Base-by-base conservation (phyloP, 2,113 vertebrate genomes). In the Theropithecus gelada region DNA sequence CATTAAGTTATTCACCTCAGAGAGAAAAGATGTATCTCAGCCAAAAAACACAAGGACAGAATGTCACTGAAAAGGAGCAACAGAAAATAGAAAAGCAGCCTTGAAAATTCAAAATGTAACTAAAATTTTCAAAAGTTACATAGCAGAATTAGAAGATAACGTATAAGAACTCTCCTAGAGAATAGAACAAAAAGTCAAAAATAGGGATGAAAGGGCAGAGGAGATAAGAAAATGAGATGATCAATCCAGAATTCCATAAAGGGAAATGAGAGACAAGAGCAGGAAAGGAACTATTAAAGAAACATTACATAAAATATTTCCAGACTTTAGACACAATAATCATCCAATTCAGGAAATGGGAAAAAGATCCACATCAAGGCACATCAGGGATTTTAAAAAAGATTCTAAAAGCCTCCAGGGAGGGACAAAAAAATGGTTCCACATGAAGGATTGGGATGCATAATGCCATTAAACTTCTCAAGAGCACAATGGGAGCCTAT, bases 251-350 rank as follows among this genome's bases (percentile, higher is more conserved):
- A 64, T 85, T 79, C 38, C 64, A 89, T 32, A 93, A 85, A 85
- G n/a, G 57, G 50, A 93, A 79, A 50, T 84, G 83, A 87, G 17
- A 80, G 35, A 35, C 87, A 95, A 78, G 76, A 50, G 38, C 30
- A 73, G 84, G 43, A 79, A 90, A 9, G 25, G 12, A 96, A 80
- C 88, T 91, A 72, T 61, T 94, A 75, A 92, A 66, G 79, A 80
- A 95, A 90, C 16, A 88, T 70, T 45, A 25, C 3, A 82, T 76
- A 48, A 76, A 92, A 85, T 50, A 20, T 45, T n/a, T 87, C 61
- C 35, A 87, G 50, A 82, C 27, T 97, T 61, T 59, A 85, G n/a
- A 27, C 35, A 76, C 52, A 82, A n/a, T 82, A 32, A 70, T 82
- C 68, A 93, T 43, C 25, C 48, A 59, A 14, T 73, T 64, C 43